phyloP scores from a whole-genome alignment of 1,140 invertebrate genomes.

The Drosophila truncata region DNA sequence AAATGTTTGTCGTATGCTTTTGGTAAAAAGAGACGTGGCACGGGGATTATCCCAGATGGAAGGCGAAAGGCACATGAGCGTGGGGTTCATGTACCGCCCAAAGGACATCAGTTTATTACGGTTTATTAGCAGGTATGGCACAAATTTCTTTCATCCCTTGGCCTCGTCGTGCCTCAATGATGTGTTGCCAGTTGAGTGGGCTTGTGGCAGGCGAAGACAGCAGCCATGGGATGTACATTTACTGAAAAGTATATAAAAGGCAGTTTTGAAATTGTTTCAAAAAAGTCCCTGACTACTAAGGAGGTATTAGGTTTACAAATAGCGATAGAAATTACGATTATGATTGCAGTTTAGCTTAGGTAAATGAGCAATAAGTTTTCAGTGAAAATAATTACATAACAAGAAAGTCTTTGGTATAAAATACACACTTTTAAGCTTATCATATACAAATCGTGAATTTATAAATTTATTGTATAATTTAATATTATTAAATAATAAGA shows the following conservation, averaged over 20 bases:
- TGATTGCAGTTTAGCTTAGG: neutral
- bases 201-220: slow-evolving; percentile 14
- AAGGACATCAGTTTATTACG: slow-evolving; percentile 77
- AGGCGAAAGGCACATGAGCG: neutral
- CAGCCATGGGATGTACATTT: neutral
- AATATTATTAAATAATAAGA: no score
- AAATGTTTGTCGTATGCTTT: slow-evolving; percentile 74
- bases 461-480: no score
- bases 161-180: slow-evolving; percentile 24
- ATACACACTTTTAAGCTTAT: no score
- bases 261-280: neutral
- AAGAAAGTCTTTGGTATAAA: no score
- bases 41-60: slow-evolving; percentile 21
- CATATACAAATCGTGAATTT: no score
- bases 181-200: slow-evolving; percentile 35
- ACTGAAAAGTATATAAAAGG: slow-evolving; percentile 1
- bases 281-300: neutral
- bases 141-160: slow-evolving; percentile 54
- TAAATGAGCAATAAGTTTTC: neutral
- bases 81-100: slow-evolving; percentile 24
- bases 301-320: neutral
- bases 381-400: no score
- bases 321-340: neutral
- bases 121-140: slow-evolving; percentile 67
- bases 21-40: slow-evolving; percentile 17